Conservation (phyloP, 2,888 invertebrate genomes). For the Melangyna quadrimaculata region DNA sequence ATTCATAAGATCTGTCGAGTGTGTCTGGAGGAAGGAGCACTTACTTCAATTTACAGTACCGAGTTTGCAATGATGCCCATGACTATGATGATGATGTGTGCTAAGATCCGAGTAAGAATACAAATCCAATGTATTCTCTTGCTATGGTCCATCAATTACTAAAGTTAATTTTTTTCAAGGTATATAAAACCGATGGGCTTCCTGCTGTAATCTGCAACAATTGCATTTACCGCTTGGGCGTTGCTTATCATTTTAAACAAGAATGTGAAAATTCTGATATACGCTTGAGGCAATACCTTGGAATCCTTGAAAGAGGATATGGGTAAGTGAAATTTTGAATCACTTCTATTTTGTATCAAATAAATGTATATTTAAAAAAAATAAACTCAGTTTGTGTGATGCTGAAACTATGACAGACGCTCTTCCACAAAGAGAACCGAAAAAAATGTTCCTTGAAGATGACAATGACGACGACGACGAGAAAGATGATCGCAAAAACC, state of each 20-base stretch:
- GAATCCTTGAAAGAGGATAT: conserved; percentile 79
- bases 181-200: conserved; percentile 83
- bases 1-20: conserved; percentile 83
- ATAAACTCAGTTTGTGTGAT: conserved; percentile 81
- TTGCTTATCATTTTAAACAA: conserved; percentile 85
- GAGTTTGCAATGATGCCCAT: conserved; percentile 84
- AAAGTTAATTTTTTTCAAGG: conserved; percentile 71
- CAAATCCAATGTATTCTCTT: not conserved
- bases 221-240: conserved; percentile 84
- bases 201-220: conserved; percentile 85
- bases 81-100: conserved; percentile 84
- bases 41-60: conserved; percentile 84
- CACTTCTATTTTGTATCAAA: not conserved
- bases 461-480: conserved; percentile 73
- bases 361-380: not conserved
- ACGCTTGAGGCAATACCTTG: conserved; percentile 83
- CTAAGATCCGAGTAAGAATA: conserved; percentile 83
- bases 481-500: conserved; percentile 72
- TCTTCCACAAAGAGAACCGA: conserved; percentile 58
- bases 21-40: conserved; percentile 84
- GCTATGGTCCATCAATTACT: not conserved
- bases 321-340: conserved; percentile 72
- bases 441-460: conserved; percentile 68
- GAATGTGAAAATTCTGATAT: conserved; percentile 84
- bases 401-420: conserved; percentile 83